A percentile compares a stretch with the other conserved stretches of the same genome.
Evolutionary conservation across 2,797 vertebrate genomes (phyloP).

Genomic region (Cryptoprocta ferox): DNA sequence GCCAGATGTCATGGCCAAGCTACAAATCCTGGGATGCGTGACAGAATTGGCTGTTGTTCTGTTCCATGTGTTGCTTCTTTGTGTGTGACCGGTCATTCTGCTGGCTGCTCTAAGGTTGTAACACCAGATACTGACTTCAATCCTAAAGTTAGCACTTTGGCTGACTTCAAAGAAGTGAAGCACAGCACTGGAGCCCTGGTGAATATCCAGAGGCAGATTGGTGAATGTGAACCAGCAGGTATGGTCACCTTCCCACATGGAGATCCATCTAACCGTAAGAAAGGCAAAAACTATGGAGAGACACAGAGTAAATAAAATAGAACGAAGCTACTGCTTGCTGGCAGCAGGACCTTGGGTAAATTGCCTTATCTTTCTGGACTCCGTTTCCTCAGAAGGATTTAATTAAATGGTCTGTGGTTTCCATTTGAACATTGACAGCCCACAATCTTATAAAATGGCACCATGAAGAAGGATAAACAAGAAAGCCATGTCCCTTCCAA

Average conservation of each 20-base stretch:
- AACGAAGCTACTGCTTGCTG: neutral
- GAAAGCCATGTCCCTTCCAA: neutral
- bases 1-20: constrained; percentile 91
- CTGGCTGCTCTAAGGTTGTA: constrained; percentile 74
- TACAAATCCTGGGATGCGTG: constrained; percentile 85
- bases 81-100: constrained; percentile 81
- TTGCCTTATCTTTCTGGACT: neutral
- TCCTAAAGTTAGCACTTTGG: constrained; percentile 72
- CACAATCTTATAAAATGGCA: constrained; percentile 18
- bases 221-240: constrained; percentile 21
- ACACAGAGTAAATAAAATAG: neutral
- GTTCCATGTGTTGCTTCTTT: constrained; percentile 77
- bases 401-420: constrained; percentile 13
- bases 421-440: neutral
- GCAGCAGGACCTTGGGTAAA: neutral
- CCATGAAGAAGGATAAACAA: neutral
- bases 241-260: neutral
- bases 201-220: constrained; percentile 22
- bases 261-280: neutral
- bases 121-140: constrained; percentile 77
- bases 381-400: neutral
- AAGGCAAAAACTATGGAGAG: neutral
- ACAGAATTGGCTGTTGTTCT: constrained; percentile 85
- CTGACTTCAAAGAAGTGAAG: constrained; percentile 63
- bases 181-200: constrained; percentile 55